Evolutionary conservation across 2,888 invertebrate species (phyloP).

Genomic region (Melanchra persicariae): DNA sequence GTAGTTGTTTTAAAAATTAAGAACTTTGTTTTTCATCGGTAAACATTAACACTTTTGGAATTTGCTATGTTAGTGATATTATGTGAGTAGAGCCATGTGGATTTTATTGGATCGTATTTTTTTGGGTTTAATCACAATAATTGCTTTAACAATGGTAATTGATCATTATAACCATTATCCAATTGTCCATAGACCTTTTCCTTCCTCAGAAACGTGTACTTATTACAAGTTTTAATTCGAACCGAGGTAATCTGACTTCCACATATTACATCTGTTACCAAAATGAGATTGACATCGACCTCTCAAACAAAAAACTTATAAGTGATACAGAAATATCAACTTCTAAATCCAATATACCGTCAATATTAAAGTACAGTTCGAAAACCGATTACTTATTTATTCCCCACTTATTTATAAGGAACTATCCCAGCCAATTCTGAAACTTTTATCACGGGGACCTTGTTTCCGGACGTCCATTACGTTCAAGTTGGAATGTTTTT

Average conservation of each 20-base stretch:
- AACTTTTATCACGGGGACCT: constrained; percentile 62
- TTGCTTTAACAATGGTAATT: neutral
- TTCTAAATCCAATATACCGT: constrained; percentile 50
- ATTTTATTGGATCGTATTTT: neutral
- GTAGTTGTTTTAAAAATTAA: neutral
- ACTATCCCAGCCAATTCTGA: constrained; percentile 62
- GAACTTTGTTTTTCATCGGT: neutral
- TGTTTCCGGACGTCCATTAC: constrained; percentile 61
- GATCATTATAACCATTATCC: neutral
- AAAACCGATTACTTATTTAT: constrained; percentile 62
- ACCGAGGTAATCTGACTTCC: neutral
- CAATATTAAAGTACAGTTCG: constrained; percentile 54
- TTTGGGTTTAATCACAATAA: neutral
- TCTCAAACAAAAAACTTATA: constrained; percentile 20
- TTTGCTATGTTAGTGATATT: neutral
- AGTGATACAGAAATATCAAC: constrained; percentile 31
- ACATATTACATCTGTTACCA: neutral
- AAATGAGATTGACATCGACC: constrained; percentile 4
- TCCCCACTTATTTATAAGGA: constrained; percentile 61
- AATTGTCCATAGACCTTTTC: neutral
- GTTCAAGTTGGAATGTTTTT: constrained; percentile 62
- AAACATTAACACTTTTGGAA: neutral
- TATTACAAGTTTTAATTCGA: neutral
- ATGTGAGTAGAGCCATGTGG: neutral
- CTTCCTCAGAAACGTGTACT: neutral